Evolutionary conservation across 1,140 invertebrate genomes (phyloP).

Genomic region (Phocides pigmalion): DNA sequence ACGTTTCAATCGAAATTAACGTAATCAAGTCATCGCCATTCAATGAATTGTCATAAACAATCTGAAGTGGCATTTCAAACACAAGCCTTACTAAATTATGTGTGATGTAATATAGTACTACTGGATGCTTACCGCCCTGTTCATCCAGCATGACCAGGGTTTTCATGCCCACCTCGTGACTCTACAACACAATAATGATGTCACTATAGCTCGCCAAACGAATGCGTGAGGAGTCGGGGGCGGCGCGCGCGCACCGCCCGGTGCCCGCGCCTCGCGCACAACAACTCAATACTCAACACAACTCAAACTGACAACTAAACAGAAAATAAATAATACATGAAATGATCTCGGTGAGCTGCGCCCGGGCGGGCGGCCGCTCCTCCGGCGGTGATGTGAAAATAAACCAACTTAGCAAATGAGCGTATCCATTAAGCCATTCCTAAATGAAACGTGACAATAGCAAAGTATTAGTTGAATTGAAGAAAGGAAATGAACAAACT

Average conservation of each 20-base stretch:
- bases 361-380: conserved; percentile 53
- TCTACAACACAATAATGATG: conserved; percentile 90
- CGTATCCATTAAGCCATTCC: conserved; percentile 75
- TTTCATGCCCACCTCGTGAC: conserved; percentile 97
- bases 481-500: conserved; percentile 71
- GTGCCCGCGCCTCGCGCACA: conserved; percentile 55
- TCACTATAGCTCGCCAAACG: conserved; percentile 82
- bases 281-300: conserved; percentile 66
- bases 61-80: conserved; percentile 73
- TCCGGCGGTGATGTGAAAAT: conserved; percentile 49
- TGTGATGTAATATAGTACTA: conserved; percentile 79
- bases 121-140: conserved; percentile 95
- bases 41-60: conserved; percentile 69
- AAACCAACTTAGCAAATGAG: conserved; percentile 73
- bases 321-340: conserved; percentile 71
- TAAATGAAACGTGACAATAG: conserved; percentile 75
- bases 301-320: conserved; percentile 79
- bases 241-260: conserved; percentile 51
- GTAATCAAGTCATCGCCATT: conserved; percentile 63
- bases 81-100: conserved; percentile 79
- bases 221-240: conserved; percentile 64
- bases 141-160: conserved; percentile 97
- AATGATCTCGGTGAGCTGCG: conserved; percentile 59
- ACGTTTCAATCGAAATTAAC: conserved; percentile 66
- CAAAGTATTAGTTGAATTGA: conserved; percentile 65